These are phyloP conservation scores for Lacerta agilis DNA, from an alignment of 2,797 vertebrate species.

Conservation along the genomic window DNA sequence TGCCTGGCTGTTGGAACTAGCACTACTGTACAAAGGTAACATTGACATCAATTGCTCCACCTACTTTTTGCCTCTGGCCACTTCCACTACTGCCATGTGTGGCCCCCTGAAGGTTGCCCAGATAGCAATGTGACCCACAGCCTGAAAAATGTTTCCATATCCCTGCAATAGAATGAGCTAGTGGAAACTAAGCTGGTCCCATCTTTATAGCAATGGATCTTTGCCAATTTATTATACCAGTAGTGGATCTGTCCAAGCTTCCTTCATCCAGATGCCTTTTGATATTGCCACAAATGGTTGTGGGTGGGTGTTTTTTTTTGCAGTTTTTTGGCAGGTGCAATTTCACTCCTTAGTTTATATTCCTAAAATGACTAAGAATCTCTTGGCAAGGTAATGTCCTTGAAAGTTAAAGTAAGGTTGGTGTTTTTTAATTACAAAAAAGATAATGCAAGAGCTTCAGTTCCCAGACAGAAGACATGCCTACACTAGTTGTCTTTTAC, in stretches of 20 bases:
- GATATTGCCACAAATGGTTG: background rate
- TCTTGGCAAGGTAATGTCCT: background rate
- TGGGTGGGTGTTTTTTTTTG: background rate
- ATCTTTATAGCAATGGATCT: background rate
- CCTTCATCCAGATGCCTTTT: background rate
- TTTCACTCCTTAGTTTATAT: background rate
- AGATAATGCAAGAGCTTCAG: background rate
- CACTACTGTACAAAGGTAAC: too few species aligned
- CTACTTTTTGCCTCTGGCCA: too few species aligned
- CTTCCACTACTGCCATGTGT: too few species aligned
- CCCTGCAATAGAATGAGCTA: background rate
- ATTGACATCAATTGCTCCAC: too few species aligned
- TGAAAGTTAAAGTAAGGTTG: background rate
- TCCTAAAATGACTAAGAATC: conserved; percentile 5
- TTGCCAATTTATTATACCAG: background rate
- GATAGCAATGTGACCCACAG: too few species aligned
- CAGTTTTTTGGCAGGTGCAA: background rate
- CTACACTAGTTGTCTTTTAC: background rate
- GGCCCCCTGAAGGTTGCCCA: too few species aligned
- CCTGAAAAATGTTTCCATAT: too few species aligned
- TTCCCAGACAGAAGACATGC: background rate
- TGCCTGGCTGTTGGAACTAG: too few species aligned
- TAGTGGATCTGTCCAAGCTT: too few species aligned
- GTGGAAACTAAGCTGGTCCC: background rate
- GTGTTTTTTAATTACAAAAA: background rate